Conservation (phyloP, 2,113 vertebrate genomes). For the Galemys pyrenaicus region DNA sequence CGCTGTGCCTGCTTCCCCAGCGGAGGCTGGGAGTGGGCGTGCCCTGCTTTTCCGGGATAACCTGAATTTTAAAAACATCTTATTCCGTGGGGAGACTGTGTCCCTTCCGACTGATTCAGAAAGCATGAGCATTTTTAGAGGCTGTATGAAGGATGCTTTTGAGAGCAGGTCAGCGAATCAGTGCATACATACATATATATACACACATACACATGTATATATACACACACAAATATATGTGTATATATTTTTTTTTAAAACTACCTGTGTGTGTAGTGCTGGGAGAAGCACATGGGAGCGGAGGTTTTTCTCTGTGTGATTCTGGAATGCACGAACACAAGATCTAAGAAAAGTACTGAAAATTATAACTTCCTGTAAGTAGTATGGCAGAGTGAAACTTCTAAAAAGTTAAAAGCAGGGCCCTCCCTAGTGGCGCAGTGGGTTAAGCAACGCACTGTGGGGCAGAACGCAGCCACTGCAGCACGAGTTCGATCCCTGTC, state of each 20-base stretch:
- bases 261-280: background rate
- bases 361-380: background rate
- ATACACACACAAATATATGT: too few species aligned
- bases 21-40: too few species aligned
- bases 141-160: background rate
- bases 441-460: too few species aligned
- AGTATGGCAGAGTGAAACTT: background rate
- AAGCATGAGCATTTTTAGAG: constrained; percentile 1
- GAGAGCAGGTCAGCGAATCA: background rate
- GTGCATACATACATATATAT: too few species aligned
- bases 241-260: background rate
- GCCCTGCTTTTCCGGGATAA: background rate
- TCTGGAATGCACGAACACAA: background rate
- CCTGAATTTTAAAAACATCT: constrained; percentile 11
- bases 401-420: constrained; percentile 10
- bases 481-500: too few species aligned
- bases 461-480: too few species aligned
- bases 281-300: background rate
- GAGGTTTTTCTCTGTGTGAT: background rate
- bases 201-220: too few species aligned
- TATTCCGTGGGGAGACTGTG: background rate
- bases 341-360: background rate
- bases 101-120: background rate
- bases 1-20: too few species aligned
- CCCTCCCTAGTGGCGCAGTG: too few species aligned